A percentile compares a stretch with the other conserved stretches of the same genome.
Evolutionary conservation across 35 echinoderm and acorn worm genomes (phyloP).

Genomic region (Patiria miniata): DNA sequence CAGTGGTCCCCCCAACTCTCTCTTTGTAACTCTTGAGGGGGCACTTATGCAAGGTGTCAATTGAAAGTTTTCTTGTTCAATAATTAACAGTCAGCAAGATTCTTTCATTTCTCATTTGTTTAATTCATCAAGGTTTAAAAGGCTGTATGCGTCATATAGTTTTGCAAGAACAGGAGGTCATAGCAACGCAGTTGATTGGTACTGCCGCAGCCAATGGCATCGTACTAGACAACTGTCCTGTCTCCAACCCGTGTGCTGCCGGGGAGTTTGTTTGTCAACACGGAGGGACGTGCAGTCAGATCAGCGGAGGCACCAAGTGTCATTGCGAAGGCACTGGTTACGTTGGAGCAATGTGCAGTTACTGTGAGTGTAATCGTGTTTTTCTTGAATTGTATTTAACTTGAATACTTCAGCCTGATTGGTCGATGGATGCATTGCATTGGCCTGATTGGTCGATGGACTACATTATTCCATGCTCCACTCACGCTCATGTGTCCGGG

Average conservation of each 20-base stretch:
- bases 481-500: too few relatives aligned
- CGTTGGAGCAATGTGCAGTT: conserved; percentile 24
- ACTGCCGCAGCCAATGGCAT: conserved; percentile 16
- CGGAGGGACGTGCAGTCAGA: background rate
- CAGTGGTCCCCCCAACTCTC: too few relatives aligned
- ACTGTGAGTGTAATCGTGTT: background rate
- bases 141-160: conserved; percentile 13
- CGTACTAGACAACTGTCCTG: background rate
- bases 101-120: too few relatives aligned
- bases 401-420: too few relatives aligned
- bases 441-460: too few relatives aligned
- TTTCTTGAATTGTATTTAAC: too few relatives aligned
- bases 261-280: conserved; percentile 18
- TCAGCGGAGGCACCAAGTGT: background rate
- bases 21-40: too few relatives aligned
- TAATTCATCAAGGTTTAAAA: background rate
- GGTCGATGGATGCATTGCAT: too few relatives aligned
- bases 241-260: conserved; percentile 12
- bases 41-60: too few relatives aligned
- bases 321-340: conserved; percentile 3
- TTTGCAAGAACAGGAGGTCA: background rate
- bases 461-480: too few relatives aligned
- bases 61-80: background rate
- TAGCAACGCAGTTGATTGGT: background rate
- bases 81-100: too few relatives aligned